Conservation (phyloP, 2,888 invertebrate genomes). For the Dimorphilus gyrociliatus region DNA sequence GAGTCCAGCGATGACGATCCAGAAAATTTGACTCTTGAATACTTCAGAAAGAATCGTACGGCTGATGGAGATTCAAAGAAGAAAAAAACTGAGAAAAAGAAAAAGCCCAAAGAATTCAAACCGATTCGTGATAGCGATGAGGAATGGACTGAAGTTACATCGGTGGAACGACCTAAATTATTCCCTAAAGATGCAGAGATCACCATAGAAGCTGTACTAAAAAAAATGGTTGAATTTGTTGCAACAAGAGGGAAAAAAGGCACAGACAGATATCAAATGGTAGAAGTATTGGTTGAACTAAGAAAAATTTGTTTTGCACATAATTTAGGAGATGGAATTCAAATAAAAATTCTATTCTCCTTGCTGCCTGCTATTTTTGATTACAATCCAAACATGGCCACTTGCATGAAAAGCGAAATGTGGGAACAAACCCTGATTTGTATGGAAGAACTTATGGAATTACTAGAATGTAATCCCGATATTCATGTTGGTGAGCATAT, state of each 20-base stretch:
- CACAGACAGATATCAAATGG: conserved; percentile 85
- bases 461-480: conserved; percentile 55
- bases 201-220: conserved; percentile 70
- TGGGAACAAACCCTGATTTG: conserved; percentile 76
- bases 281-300: conserved; percentile 78
- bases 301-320: conserved; percentile 67
- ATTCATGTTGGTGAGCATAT: conserved; percentile 67
- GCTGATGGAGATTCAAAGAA: no score
- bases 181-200: conserved; percentile 99
- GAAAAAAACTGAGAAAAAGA: no score
- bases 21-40: no score
- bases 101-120: no score
- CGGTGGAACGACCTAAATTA: conserved; percentile 81
- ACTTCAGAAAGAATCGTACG: no score
- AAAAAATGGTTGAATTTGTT: conserved; percentile 80
- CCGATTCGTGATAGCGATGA: no score
- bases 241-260: conserved; percentile 81
- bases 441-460: conserved; percentile 62
- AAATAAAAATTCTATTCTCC: conserved; percentile 57
- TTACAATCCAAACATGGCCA: conserved; percentile 87
- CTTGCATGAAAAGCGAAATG: conserved; percentile 84
- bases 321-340: conserved; percentile 71
- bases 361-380: conserved; percentile 90
- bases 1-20: no score
- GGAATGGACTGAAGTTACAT: no score